Conservation (phyloP, 2,113 vertebrate genomes). For the Oplegnathus fasciatus region DNA sequence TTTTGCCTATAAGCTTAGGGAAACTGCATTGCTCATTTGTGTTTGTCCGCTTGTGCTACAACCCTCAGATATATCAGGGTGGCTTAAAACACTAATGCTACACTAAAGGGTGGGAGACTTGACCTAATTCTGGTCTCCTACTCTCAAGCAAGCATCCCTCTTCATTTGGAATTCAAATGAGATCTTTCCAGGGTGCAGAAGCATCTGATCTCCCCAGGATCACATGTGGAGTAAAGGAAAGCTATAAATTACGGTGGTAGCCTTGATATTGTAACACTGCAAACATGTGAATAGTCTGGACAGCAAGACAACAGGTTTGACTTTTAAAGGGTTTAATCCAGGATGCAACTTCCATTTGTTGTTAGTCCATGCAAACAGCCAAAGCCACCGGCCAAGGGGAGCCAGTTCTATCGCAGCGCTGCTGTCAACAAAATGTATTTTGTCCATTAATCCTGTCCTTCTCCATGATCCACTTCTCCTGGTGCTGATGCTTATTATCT, state of each 20-base stretch:
- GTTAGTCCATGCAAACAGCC: slow-evolving; percentile 7
- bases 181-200: slow-evolving; percentile 39
- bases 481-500: slow-evolving; percentile 20
- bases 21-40: slow-evolving; percentile 33
- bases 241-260: neutral
- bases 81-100: slow-evolving; percentile 67
- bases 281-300: slow-evolving; percentile 1
- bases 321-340: slow-evolving; percentile 1
- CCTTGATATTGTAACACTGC: neutral
- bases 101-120: slow-evolving; percentile 63
- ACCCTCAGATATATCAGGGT: slow-evolving; percentile 58
- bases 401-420: neutral
- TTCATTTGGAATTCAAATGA: slow-evolving; percentile 65
- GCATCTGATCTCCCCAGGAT: slow-evolving; percentile 42
- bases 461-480: slow-evolving; percentile 34
- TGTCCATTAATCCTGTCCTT: slow-evolving; percentile 31
- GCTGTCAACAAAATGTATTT: slow-evolving; percentile 28
- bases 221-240: neutral
- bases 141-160: slow-evolving; percentile 52
- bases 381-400: slow-evolving; percentile 27
- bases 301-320: neutral
- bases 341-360: slow-evolving; percentile 22
- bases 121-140: slow-evolving; percentile 74
- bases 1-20: neutral
- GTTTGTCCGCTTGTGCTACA: slow-evolving; percentile 55